phyloP scores from a whole-genome alignment of 1,140 invertebrate species.

The Halotydeus destructor region DNA sequence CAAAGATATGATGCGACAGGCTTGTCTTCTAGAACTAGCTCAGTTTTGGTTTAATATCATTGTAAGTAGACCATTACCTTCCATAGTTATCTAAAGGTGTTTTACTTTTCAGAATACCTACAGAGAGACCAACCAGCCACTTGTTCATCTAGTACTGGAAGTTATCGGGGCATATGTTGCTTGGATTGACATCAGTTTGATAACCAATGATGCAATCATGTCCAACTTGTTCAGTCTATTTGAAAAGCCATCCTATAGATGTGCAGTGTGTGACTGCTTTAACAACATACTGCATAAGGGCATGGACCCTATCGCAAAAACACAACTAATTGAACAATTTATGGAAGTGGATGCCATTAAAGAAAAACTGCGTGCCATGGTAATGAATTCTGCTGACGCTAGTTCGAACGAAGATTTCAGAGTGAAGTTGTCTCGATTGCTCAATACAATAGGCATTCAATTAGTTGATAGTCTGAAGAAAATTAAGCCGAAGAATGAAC shows the following conservation, averaged over 20 bases:
- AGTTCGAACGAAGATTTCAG: slow-evolving; percentile 33
- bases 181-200: slow-evolving; percentile 37
- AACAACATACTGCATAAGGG: slow-evolving; percentile 34
- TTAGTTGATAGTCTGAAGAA: slow-evolving; percentile 11
- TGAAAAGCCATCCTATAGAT: slow-evolving; percentile 23
- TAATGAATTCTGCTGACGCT: neutral
- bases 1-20: slow-evolving; percentile 35
- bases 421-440: slow-evolving; percentile 30
- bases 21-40: slow-evolving; percentile 29
- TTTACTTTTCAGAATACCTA: slow-evolving; percentile 25
- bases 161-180: slow-evolving; percentile 35
- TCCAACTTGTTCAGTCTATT: slow-evolving; percentile 29
- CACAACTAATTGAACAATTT: slow-evolving; percentile 34
- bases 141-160: slow-evolving; percentile 30
- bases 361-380: neutral
- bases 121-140: slow-evolving; percentile 23
- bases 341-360: slow-evolving; percentile 20
- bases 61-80: slow-evolving; percentile 23
- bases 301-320: slow-evolving; percentile 35
- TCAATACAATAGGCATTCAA: slow-evolving; percentile 30
- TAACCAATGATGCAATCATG: slow-evolving; percentile 35
- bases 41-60: slow-evolving; percentile 35
- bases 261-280: slow-evolving; percentile 34
- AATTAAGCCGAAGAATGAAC: neutral
- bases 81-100: neutral